Evolutionary conservation across 2,888 invertebrate genomes (phyloP), one percentile per base, ranked within the genome.

Genomic region (Augochlorella aurata): DNA sequence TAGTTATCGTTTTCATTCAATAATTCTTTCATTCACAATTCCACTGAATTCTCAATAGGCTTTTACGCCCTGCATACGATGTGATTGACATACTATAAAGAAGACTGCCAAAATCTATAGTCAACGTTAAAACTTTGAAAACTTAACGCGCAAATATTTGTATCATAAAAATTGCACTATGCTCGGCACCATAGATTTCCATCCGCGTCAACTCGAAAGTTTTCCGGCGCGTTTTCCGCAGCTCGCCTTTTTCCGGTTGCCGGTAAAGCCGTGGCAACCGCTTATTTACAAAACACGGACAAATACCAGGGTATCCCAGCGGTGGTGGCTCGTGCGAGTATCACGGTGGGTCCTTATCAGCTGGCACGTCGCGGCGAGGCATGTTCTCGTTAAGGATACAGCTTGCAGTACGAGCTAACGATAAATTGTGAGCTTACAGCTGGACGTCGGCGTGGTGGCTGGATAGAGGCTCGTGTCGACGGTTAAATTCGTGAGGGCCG

Each of bases 401-500:
- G 73, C 65, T 76, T 74, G 82, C 66, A 45, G 79, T 77, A 79
- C 78, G 78, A 80, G 82, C 67, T 69, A 72, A 82, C 86, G 81
- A 87, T 85, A 82, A 87, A 87, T 87, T 76, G 74, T 45, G 80
- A 72, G 84, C 90, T 84, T 87, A 92, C 92, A 88, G 81, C 83
- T 88, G 86, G 88, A 88, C 71, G 84, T 82, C 58, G 83, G 87
- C 79, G 85, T 89, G 70, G 89, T 83, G 71, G 89, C 83, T 74
- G 89, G 88, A 79, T 89, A 89, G 67, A 88, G 84, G 77, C 85
- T 88, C 84, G 89, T 87, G 86, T 91, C 89, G 79, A 85, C 84
- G 80, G 90, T 89, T 82, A 89, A 88, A 88, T 90, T 91, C 83
- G 91, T 90, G 84, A 90, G 87, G 75, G 83, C 87, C 54, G 90